Evolutionary conservation across 2,888 invertebrate genomes (phyloP).

Genomic region (Aspidapion aeneum): DNA sequence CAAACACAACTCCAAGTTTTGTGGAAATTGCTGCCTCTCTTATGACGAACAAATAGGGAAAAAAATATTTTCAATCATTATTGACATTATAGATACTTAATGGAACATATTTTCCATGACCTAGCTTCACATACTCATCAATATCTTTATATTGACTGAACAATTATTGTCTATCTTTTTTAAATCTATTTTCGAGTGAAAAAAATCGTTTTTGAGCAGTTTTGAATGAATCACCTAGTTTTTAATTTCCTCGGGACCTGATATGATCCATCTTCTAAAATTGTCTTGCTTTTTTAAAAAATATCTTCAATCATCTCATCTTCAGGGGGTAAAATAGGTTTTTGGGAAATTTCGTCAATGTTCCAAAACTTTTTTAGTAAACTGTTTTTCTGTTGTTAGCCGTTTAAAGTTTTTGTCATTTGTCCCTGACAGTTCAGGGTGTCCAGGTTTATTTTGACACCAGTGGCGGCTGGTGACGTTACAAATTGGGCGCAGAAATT

Average conservation of each 20-base stretch:
- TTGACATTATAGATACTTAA: constrained; percentile 1
- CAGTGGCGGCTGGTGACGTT: too few relatives aligned
- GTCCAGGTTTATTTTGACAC: too few relatives aligned
- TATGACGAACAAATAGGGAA: constrained; percentile 16
- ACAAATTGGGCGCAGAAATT: too few relatives aligned
- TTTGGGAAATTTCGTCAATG: neutral
- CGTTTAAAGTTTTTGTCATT: too few relatives aligned
- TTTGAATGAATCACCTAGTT: constrained; percentile 16
- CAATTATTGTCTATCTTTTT: constrained; percentile 1
- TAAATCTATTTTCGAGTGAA: constrained; percentile 15
- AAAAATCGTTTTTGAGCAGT: constrained; percentile 15
- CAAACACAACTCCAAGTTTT: constrained; percentile 22
- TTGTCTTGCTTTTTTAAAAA: neutral
- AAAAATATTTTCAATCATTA: constrained; percentile 13
- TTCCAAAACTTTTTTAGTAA: constrained; percentile 4
- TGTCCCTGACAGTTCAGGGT: too few relatives aligned
- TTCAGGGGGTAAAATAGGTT: neutral
- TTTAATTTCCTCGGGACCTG: constrained; percentile 3
- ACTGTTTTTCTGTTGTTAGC: too few relatives aligned
- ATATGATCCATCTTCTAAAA: neutral
- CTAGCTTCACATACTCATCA: constrained; percentile 11
- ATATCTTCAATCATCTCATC: neutral
- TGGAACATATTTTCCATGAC: constrained; percentile 12
- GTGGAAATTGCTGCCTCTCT: constrained; percentile 17
- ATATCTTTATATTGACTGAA: constrained; percentile 12